Conservation (phyloP, 2,113 vertebrate genomes). For the Stigmatopora nigra region DNA sequence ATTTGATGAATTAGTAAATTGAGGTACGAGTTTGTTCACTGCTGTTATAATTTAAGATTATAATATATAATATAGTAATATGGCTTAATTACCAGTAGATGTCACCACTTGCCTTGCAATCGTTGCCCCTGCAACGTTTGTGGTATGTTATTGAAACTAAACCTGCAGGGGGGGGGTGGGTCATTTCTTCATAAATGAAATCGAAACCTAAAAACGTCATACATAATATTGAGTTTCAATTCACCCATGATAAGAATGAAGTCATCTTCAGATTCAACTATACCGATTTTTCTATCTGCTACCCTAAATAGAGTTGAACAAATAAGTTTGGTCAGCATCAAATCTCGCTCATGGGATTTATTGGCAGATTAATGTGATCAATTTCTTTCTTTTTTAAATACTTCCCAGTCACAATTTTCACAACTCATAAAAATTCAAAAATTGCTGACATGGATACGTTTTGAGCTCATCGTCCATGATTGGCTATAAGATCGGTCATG, state of each 20-base stretch:
- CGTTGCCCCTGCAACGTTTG: not conserved
- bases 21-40: not conserved
- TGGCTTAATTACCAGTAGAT: constrained; percentile 22
- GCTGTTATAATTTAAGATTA: not conserved
- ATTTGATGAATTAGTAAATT: too few relatives aligned
- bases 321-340: not conserved
- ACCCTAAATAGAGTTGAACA: not conserved
- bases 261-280: not conserved
- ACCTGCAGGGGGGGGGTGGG: constrained; percentile 18
- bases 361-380: not conserved
- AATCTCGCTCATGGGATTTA: not conserved
- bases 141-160: constrained; percentile 43
- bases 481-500: not conserved
- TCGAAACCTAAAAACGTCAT: constrained; percentile 17
- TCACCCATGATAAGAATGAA: not conserved
- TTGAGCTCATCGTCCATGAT: not conserved
- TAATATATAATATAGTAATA: not conserved
- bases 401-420: not conserved
- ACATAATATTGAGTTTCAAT: not conserved
- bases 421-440: not conserved
- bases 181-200: constrained; percentile 63
- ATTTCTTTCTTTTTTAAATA: not conserved
- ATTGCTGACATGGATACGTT: not conserved
- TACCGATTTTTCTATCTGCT: too few relatives aligned
- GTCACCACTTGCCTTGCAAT: constrained; percentile 34